phyloP scores from a whole-genome alignment of 2,888 invertebrate genomes.

The Auanema freiburgensis region DNA sequence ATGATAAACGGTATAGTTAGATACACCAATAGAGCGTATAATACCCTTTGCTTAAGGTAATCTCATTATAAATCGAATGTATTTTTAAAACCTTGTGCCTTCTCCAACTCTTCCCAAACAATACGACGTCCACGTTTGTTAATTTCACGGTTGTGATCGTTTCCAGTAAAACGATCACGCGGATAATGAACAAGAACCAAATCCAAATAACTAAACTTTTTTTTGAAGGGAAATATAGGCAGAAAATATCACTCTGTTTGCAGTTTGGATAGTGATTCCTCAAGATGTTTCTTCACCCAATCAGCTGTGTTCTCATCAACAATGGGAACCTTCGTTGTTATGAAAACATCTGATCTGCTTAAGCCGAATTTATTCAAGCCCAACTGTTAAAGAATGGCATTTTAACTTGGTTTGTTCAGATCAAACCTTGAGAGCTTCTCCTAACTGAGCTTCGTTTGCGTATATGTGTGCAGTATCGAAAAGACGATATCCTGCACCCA shows the following conservation, averaged over 20 bases:
- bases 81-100: constrained; percentile 8
- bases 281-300: constrained; percentile 29
- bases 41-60: constrained; percentile 64
- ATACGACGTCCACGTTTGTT: neutral
- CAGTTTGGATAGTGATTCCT: constrained; percentile 38
- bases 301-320: constrained; percentile 32
- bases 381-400: constrained; percentile 62
- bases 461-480: constrained; percentile 80
- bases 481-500: constrained; percentile 73
- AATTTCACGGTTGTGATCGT: constrained; percentile 17
- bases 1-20: constrained; percentile 77
- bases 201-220: constrained; percentile 36
- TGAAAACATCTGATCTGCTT: constrained; percentile 76
- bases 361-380: constrained; percentile 75
- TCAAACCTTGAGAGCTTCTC: constrained; percentile 67
- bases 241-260: constrained; percentile 26
- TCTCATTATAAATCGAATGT: neutral
- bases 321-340: constrained; percentile 77
- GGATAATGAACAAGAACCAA: constrained; percentile 45
- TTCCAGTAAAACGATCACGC: constrained; percentile 33
- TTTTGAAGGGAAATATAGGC: neutral
- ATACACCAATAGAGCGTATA: constrained; percentile 77
- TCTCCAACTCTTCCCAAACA: neutral
- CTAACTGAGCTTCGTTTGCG: constrained; percentile 75
- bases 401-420: neutral